phyloP scores from a whole-genome alignment of 1,140 invertebrate species.

The Hirudo medicinalis region DNA sequence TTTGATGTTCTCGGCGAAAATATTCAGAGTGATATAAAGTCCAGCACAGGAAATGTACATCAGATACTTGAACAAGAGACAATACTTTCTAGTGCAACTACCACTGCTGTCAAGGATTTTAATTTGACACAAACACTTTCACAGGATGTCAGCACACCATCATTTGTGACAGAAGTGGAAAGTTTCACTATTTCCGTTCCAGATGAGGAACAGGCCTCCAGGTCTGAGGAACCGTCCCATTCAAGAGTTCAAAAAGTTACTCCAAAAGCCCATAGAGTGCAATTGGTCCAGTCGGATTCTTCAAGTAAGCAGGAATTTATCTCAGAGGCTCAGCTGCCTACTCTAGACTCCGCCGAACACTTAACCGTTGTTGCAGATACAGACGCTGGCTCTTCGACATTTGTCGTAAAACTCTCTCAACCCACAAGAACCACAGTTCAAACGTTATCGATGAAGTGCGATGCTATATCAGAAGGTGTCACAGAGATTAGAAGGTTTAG shows the following conservation, averaged over 20 bases:
- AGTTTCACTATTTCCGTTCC: constrained; percentile 18
- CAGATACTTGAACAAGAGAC: constrained; percentile 26
- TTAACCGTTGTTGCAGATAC: constrained; percentile 2
- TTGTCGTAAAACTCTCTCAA: constrained; percentile 3
- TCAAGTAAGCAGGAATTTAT: constrained; percentile 1
- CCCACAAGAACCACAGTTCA: constrained; percentile 18
- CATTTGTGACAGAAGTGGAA: background rate
- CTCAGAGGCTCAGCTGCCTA: background rate
- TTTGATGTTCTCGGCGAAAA: constrained; percentile 27
- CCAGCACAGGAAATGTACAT: constrained; percentile 15
- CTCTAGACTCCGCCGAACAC: constrained; percentile 13
- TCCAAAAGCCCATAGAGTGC: constrained; percentile 26
- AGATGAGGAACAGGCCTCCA: constrained; percentile 17
- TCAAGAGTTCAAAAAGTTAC: background rate
- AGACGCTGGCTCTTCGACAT: background rate
- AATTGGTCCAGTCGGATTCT: constrained; percentile 22
- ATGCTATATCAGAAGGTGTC: constrained; percentile 13
- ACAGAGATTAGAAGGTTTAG: constrained; percentile 6
- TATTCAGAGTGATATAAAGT: constrained; percentile 28
- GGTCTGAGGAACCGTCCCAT: constrained; percentile 5
- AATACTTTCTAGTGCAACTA: constrained; percentile 26
- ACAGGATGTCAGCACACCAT: constrained; percentile 23
- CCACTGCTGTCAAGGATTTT: constrained; percentile 28
- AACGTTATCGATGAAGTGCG: background rate
- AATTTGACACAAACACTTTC: constrained; percentile 24